Evolutionary conservation across 2,888 invertebrate genomes (phyloP), one percentile per base, ranked within the genome.

Genomic region (Dioctria rufipes): DNA sequence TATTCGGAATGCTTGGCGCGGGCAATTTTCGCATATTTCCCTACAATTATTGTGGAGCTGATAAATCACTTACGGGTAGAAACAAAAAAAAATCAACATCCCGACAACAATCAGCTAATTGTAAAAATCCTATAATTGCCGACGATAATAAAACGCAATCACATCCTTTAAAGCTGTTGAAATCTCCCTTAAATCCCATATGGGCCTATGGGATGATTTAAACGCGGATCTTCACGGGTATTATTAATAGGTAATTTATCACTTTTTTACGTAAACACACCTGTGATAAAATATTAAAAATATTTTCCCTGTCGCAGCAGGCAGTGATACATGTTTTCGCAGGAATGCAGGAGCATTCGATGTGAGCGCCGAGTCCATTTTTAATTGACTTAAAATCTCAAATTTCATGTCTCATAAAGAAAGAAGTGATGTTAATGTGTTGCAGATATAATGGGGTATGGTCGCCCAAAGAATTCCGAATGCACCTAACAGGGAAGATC

Each of bases 211-310:
- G 42, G 5, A 13, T 73, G 73, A 73, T 73, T 73, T 73, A 73
- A 58, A 58, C 43, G 1, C 40, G 73, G 58, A 43, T 58, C 13
- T 58, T 73, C 43, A n/a, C 73, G n/a, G 42, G 58, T 73, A 58
- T 73, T 73, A 73, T 73, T 73, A 73, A 73, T 73, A 73, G 58
- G 73, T 73, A 73, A 73, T 73, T 73, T 73, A 58, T 73, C 73
- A 73, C 73, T 51, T 73, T 73, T 73, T 73, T 73, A 42, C 60
- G 25, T 73, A 73, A 73, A 73, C 54, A 60, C 73, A 73, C 73
- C 73, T 73, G 40, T 13, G 58, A 58, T 73, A 58, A 73, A 73
- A 73, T 73, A 73, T 73, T 54, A 73, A 73, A 73, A 73, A 25
- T 25, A 25, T 73, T 73, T 73, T 60, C 11, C 42, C 73, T 60